Percentiles rank a stretch among this genome's conserved stretches.
Conservation (phyloP, 1,140 invertebrate species). For the Hycleus phaleratus region DNA sequence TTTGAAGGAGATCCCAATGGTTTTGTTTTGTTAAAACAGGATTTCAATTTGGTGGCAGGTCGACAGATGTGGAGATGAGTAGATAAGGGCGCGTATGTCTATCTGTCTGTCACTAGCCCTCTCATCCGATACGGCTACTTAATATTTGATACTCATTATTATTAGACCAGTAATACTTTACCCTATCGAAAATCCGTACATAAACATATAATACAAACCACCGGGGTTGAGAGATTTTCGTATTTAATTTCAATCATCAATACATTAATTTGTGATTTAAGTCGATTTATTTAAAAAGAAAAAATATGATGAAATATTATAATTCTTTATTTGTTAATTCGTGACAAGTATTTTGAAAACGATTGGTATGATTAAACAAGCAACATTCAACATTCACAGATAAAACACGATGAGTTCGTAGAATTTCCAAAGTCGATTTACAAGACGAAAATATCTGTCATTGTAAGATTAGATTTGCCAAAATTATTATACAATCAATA, state of each 20-base stretch:
- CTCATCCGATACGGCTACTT: constrained; percentile 13
- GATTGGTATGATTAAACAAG: too few species aligned
- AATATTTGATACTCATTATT: constrained; percentile 16
- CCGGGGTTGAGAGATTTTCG: constrained; percentile 4
- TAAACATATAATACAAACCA: constrained; percentile 7
- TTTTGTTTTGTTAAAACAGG: too few species aligned
- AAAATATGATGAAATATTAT: too few species aligned
- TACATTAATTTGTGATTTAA: too few species aligned
- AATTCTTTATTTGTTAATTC: too few species aligned
- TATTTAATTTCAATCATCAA: constrained; percentile 6
- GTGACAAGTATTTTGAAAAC: too few species aligned
- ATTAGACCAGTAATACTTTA: constrained; percentile 6
- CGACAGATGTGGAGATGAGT: constrained; percentile 13
- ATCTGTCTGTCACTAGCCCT: constrained; percentile 10
- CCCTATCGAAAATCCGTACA: not conserved
- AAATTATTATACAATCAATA: constrained; percentile 3
- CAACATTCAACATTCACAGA: too few species aligned
- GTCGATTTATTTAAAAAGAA: too few species aligned
- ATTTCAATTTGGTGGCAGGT: not conserved
- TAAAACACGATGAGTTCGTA: not conserved
- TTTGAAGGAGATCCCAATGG: too few species aligned
- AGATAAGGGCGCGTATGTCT: constrained; percentile 14
- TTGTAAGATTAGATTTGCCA: constrained; percentile 5
- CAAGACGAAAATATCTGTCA: not conserved
- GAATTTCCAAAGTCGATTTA: not conserved